Conservation (phyloP, 2,797 vertebrate genomes). For the Enteromius argenteus region DNA sequence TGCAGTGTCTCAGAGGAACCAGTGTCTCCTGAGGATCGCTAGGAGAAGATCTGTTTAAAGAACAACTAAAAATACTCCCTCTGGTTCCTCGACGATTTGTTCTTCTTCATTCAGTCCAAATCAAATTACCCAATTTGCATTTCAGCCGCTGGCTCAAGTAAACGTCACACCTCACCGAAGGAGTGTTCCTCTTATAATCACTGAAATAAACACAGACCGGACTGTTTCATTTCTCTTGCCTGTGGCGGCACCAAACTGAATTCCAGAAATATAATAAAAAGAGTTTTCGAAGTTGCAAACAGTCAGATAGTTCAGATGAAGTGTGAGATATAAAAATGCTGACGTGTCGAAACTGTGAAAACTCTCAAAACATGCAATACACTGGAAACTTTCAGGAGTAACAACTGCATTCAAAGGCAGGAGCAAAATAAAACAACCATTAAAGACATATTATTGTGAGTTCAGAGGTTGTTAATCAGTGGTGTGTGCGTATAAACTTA, state of each 20-base stretch:
- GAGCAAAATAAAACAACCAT: background rate
- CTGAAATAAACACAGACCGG: conserved; percentile 1
- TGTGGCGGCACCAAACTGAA: background rate
- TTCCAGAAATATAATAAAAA: background rate
- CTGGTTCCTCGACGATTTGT: background rate
- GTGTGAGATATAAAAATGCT: background rate
- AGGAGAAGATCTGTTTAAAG: conserved; percentile 4
- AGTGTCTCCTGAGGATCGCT: background rate
- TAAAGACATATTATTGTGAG: background rate
- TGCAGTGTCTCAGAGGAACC: conserved; percentile 5
- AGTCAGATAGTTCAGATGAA: background rate
- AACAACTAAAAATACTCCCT: conserved; percentile 12
- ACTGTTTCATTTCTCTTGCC: background rate
- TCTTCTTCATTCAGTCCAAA: background rate
- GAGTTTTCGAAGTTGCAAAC: background rate
- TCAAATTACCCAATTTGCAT: conserved; percentile 16
- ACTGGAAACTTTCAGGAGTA: background rate
- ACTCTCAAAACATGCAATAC: background rate
- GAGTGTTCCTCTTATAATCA: conserved; percentile 5
- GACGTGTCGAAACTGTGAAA: background rate
- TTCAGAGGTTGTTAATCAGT: background rate
- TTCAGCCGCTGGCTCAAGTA: conserved; percentile 6
- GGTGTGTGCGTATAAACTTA: background rate
- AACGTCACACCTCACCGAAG: conserved; percentile 25
- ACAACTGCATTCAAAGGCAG: background rate